Evolutionary conservation across 2,888 invertebrate genomes (phyloP).

Genomic region (Aricia artaxerxes): DNA sequence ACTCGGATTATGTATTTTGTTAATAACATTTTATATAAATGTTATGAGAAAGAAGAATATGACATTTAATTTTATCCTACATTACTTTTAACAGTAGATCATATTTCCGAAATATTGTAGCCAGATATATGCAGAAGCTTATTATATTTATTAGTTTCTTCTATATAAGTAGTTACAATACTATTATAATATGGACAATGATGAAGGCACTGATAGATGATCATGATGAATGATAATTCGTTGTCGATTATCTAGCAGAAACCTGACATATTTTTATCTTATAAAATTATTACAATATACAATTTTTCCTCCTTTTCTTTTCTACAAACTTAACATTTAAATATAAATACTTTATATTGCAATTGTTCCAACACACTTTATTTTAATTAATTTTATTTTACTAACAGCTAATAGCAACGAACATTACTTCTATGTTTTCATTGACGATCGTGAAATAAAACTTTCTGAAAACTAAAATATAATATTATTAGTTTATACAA

Average conservation of each 20-base stretch:
- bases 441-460: neutral
- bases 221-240: neutral
- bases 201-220: neutral
- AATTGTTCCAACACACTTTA: neutral
- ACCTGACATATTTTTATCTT: neutral
- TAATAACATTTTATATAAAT: too few species aligned
- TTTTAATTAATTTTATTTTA: neutral
- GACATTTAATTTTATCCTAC: too few species aligned
- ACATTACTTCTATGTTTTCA: neutral
- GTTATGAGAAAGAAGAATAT: too few species aligned
- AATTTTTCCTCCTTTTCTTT: neutral
- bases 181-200: neutral
- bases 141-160: too few species aligned
- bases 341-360: conserved; percentile 10
- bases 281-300: neutral
- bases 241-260: conserved; percentile 6
- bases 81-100: too few species aligned
- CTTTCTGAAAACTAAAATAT: neutral
- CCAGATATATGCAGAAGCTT: neutral
- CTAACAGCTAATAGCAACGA: neutral
- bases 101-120: neutral
- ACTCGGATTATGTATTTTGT: too few species aligned
- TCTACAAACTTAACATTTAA: neutral
- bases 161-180: neutral
- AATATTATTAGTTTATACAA: neutral